Percentiles rank a stretch among this genome's conserved stretches.
Conservation (phyloP, 2,113 vertebrate species). For the Lethenteron reissneri region DNA sequence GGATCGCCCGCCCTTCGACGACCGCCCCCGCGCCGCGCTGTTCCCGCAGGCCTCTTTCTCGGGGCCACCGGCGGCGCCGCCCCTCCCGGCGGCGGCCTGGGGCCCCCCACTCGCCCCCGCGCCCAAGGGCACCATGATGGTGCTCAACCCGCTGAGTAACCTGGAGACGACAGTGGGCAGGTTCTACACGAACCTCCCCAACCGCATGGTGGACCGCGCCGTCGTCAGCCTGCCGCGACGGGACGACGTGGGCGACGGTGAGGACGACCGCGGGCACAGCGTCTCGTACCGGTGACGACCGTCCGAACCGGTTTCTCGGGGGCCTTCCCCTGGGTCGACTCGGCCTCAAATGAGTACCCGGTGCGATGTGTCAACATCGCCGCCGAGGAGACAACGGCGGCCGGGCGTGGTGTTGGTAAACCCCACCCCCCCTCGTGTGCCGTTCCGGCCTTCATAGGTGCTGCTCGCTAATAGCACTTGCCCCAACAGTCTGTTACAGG, state of each 20-base stretch:
- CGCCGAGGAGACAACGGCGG: too few species aligned
- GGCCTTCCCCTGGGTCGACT: too few species aligned
- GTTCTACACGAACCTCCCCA: conserved; percentile 93
- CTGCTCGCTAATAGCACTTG: too few species aligned
- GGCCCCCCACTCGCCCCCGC: conserved; percentile 47
- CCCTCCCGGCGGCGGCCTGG: neutral
- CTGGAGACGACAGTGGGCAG: conserved; percentile 82
- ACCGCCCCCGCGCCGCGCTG: neutral
- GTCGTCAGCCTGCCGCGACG: conserved; percentile 78
- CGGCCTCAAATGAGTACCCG: too few species aligned
- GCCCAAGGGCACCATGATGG: conserved; percentile 95
- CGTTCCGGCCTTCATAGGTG: too few species aligned
- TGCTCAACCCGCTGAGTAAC: conserved; percentile 90
- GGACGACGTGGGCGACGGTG: conserved; percentile 89
- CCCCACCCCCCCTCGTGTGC: too few species aligned
- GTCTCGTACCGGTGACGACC: too few species aligned
- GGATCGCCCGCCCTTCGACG: too few species aligned
- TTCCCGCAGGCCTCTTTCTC: neutral
- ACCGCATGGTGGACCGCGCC: conserved; percentile 81
- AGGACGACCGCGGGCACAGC: conserved; percentile 14
- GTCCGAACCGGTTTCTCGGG: too few species aligned
- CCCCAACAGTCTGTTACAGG: too few species aligned
- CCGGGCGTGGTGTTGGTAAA: too few species aligned
- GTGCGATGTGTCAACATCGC: too few species aligned
- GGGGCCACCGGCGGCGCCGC: neutral